These are phyloP conservation scores for Eubasilissa regina DNA, from an alignment of 1,140 invertebrate species.

Conservation along the genomic window DNA sequence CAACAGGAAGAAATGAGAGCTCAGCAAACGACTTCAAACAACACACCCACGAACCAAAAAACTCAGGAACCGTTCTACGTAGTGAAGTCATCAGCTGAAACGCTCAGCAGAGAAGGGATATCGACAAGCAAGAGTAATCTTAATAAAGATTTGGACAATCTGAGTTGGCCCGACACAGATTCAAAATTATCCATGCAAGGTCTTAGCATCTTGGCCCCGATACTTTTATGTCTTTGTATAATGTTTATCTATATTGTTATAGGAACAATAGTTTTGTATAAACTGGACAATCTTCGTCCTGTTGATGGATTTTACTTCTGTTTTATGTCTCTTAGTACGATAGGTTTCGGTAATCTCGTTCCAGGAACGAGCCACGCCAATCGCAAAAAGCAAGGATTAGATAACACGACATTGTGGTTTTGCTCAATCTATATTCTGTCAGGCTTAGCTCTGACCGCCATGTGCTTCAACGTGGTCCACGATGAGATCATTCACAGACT, in stretches of 20 bases:
- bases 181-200: constrained; percentile 84
- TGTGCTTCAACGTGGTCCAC: constrained; percentile 98
- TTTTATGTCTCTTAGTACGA: constrained; percentile 94
- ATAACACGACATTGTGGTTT: constrained; percentile 82
- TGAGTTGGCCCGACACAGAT: constrained; percentile 76
- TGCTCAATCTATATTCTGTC: constrained; percentile 96
- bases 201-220: constrained; percentile 85
- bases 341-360: constrained; percentile 92
- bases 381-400: constrained; percentile 48
- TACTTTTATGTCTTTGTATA: constrained; percentile 83
- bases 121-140: constrained; percentile 67
- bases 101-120: constrained; percentile 61
- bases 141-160: constrained; percentile 66
- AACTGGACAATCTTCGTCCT: constrained; percentile 88
- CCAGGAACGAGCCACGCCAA: constrained; percentile 75
- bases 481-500: constrained; percentile 90
- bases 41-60: constrained; percentile 60
- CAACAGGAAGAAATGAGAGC: constrained; percentile 85
- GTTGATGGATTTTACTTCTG: constrained; percentile 95
- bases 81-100: constrained; percentile 48
- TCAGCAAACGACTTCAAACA: constrained; percentile 74
- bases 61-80: constrained; percentile 85
- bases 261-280: constrained; percentile 90
- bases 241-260: constrained; percentile 89
- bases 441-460: constrained; percentile 95